Evolutionary conservation across 2,113 vertebrate species (phyloP).

Genomic region (Heptranchias perlo): DNA sequence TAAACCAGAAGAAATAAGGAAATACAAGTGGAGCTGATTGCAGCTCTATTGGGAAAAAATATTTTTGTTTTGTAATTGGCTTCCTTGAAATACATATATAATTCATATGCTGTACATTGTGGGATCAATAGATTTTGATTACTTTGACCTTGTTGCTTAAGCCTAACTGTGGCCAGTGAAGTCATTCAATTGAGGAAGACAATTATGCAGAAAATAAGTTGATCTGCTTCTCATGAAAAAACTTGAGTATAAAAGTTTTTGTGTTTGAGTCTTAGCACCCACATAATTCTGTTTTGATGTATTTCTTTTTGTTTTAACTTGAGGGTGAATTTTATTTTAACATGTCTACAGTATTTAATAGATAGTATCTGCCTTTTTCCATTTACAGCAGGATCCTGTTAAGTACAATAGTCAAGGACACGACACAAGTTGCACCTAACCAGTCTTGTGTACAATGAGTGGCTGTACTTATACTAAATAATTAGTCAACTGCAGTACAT

Average conservation of each 20-base stretch:
- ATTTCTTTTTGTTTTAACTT: neutral
- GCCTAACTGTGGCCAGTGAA: conserved; percentile 53
- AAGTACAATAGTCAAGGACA: neutral
- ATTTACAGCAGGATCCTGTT: neutral
- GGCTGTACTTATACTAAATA: neutral
- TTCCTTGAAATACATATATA: conserved; percentile 56
- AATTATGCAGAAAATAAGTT: conserved; percentile 81
- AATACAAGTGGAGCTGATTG: neutral
- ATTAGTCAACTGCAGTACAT: neutral
- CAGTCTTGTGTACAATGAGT: neutral
- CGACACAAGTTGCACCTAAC: neutral
- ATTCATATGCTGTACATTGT: conserved; percentile 60
- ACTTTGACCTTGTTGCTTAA: conserved; percentile 68
- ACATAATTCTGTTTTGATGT: neutral
- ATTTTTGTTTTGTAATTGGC: neutral
- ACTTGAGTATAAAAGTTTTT: neutral
- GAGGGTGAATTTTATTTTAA: neutral
- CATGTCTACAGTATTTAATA: neutral
- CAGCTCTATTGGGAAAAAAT: neutral
- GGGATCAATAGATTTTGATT: conserved; percentile 64
- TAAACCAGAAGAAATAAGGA: neutral
- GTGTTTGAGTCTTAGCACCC: neutral
- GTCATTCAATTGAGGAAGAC: conserved; percentile 77
- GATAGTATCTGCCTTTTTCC: neutral
- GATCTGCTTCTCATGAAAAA: conserved; percentile 59